Evolutionary conservation across 2,797 vertebrate genomes (phyloP).

Genomic region (Parauchenoglanis ngamensis): DNA sequence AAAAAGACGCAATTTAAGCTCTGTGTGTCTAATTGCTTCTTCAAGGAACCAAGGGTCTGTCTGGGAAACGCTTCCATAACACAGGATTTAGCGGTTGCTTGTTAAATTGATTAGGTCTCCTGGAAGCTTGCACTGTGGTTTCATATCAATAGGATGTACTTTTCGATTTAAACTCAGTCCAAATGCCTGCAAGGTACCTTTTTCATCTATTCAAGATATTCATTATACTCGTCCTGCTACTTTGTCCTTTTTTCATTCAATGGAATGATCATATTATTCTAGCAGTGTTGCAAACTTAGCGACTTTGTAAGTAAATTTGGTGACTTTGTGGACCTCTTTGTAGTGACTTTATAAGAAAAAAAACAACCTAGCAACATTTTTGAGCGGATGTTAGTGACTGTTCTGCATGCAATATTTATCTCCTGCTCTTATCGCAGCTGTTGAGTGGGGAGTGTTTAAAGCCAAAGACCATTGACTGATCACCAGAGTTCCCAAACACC

Average conservation of each 20-base stretch:
- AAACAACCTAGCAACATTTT: background rate
- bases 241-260: background rate
- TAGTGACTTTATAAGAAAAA: background rate
- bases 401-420: background rate
- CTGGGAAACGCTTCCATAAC: slow-evolving; percentile 9
- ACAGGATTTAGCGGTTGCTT: slow-evolving; percentile 10
- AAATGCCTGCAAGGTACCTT: background rate
- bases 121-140: background rate
- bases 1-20: slow-evolving; percentile 29
- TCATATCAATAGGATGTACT: background rate
- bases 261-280: background rate
- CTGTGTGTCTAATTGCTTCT: slow-evolving; percentile 52
- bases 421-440: background rate
- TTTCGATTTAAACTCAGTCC: background rate
- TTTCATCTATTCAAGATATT: background rate
- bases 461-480: background rate
- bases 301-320: background rate
- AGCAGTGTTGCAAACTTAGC: background rate
- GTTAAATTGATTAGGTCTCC: slow-evolving; percentile 21
- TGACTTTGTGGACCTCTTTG: background rate
- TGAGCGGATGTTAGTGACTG: background rate
- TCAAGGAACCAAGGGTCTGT: background rate
- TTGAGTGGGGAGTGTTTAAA: background rate
- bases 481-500: background rate
- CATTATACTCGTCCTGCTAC: background rate